Base-by-base conservation (phyloP, 2,113 vertebrate genomes). In the Tyto alba region DNA sequence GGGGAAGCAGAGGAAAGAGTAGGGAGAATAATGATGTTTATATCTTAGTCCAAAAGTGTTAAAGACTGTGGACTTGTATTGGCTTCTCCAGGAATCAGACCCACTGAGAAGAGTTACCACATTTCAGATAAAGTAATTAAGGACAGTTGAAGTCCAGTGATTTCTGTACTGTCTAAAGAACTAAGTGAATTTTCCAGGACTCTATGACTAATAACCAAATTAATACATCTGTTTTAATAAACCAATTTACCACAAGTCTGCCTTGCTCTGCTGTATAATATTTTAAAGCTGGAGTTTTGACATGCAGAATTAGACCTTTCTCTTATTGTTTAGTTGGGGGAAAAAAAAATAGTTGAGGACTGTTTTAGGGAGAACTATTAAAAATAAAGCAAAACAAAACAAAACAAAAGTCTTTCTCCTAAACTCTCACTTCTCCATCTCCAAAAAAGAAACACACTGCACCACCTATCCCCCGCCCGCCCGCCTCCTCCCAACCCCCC, bases 161-260 rank as follows among this genome's bases (percentile, higher is more conserved):
- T 38, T 89, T 93, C 43, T 86, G n/a, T 29, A 38, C 67, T 50
- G n/a, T 76, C 73, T 76, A 62, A 95, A 88, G 88, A 95, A 56
- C 25, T 72, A 68, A 68, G 73, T 64, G 90, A 75, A 81, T 90
- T 92, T 85, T 85, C 30, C 48, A 56, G n/a, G 26, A 12, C 60
- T 60, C 47, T 88, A 10, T 80, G 56, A 60, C 40, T 90, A 94
- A 71, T 64, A 84, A 74, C 27, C 17, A 72, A 88, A 90, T 90
- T 80, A 92, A 86, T 86, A 90, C 53, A 76, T 88, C 53, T 74
- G 21, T 67, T 94, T 89, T 94, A 92, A 90, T 80, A 96, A 86
- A 64, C 56, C 40, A 74, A 30, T n/a, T 60, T 23, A 52, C 64
- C 27, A 62, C 30, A 78, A 64, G 26, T 41, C 80, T 93, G 36